phyloP scores from a whole-genome alignment of 1,140 invertebrate genomes.

The Eubasilissa regina region DNA sequence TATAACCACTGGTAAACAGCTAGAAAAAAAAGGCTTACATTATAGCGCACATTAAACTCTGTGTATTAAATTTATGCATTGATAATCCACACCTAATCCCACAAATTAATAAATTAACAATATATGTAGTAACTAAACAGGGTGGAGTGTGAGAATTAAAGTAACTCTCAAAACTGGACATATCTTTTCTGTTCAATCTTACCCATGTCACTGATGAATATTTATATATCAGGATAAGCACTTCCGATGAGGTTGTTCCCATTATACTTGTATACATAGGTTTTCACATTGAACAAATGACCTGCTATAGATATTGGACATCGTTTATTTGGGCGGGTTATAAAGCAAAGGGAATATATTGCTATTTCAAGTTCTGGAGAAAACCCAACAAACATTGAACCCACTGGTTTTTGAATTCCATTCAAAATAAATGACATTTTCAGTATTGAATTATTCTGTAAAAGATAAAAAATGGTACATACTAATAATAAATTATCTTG shows the following conservation, averaged over 20 bases:
- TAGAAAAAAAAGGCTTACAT: too few relatives aligned
- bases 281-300: slow-evolving; percentile 79
- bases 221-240: slow-evolving; percentile 84
- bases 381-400: slow-evolving; percentile 89
- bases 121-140: too few relatives aligned
- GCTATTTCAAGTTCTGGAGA: slow-evolving; percentile 95
- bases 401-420: slow-evolving; percentile 82
- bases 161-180: too few relatives aligned
- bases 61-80: too few relatives aligned
- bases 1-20: too few relatives aligned
- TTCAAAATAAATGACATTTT: slow-evolving; percentile 85
- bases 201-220: not conserved
- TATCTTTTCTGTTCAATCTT: too few relatives aligned
- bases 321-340: slow-evolving; percentile 78
- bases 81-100: too few relatives aligned
- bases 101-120: too few relatives aligned
- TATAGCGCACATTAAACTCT: too few relatives aligned
- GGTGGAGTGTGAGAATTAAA: too few relatives aligned
- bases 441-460: slow-evolving; percentile 83
- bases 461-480: slow-evolving; percentile 62
- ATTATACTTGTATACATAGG: slow-evolving; percentile 80
- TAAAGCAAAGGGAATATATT: slow-evolving; percentile 90
- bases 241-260: slow-evolving; percentile 84
- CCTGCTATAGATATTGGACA: slow-evolving; percentile 82
- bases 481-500: not conserved